phyloP scores from a whole-genome alignment of 2,888 invertebrate species.

The Drosophila helvetica region DNA sequence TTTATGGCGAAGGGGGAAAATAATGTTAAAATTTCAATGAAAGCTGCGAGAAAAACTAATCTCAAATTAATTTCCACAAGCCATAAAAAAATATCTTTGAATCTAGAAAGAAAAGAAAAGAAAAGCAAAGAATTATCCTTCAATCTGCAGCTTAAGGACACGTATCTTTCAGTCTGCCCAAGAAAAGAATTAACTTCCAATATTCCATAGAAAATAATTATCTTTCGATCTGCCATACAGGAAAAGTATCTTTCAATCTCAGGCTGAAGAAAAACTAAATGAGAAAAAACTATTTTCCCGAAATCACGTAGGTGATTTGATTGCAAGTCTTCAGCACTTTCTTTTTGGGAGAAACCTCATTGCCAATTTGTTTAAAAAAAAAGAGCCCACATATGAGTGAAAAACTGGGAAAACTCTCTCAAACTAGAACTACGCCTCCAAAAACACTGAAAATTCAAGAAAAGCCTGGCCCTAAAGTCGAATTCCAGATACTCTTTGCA shows the following conservation, averaged over 20 bases:
- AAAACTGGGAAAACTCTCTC: conserved; percentile 13
- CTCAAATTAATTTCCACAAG: conserved; percentile 32
- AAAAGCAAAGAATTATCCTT: no score
- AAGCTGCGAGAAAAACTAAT: conserved; percentile 27
- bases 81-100: neutral
- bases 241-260: neutral
- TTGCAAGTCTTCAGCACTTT: conserved; percentile 28
- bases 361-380: conserved; percentile 4
- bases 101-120: neutral
- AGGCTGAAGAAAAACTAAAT: neutral
- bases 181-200: no score
- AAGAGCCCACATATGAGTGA: conserved; percentile 39
- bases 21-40: conserved; percentile 30
- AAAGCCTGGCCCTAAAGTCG: neutral
- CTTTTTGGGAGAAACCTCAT: conserved; percentile 10
- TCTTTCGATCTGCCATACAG: neutral
- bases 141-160: neutral
- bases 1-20: conserved; percentile 33
- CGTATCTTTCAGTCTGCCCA: no score
- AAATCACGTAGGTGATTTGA: conserved; percentile 1
- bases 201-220: no score
- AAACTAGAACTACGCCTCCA: no score
- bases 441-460: conserved; percentile 19
- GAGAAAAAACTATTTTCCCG: neutral
- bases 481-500: neutral